Conservation (phyloP, 2,888 invertebrate genomes). For the Drosophila diplacantha region DNA sequence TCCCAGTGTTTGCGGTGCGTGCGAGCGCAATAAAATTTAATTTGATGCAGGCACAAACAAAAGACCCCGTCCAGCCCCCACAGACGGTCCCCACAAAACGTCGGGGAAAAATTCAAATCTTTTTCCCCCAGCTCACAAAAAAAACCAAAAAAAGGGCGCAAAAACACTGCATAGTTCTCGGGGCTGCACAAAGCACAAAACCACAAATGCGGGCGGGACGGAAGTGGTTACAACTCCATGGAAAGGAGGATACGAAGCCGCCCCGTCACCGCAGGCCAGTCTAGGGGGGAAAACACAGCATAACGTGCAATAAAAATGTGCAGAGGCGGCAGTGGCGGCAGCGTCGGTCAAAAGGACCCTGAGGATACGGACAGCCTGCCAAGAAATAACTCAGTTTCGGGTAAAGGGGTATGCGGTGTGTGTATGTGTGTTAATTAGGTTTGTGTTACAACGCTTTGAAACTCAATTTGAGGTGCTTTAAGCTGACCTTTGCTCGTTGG, state of each 20-base stretch:
- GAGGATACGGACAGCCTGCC: slow-evolving; percentile 17
- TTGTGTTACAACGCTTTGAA: slow-evolving; percentile 29
- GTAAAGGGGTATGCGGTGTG: slow-evolving; percentile 19
- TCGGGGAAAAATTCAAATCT: slow-evolving; percentile 34
- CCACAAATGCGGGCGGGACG: slow-evolving; percentile 60
- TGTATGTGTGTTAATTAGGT: slow-evolving; percentile 58
- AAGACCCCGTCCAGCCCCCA: slow-evolving; percentile 6
- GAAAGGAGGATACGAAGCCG: slow-evolving; percentile 35
- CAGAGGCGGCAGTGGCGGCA: slow-evolving; percentile 23
- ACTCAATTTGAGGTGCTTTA: slow-evolving; percentile 41
- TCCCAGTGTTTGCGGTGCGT: slow-evolving; percentile 42
- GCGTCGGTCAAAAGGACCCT: slow-evolving; percentile 31
- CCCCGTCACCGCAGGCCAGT: slow-evolving; percentile 34
- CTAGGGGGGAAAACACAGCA: slow-evolving; percentile 44
- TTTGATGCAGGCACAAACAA: slow-evolving; percentile 49
- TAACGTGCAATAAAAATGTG: slow-evolving; percentile 65
- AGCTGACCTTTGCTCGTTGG: slow-evolving; percentile 55
- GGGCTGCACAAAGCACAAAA: slow-evolving; percentile 45
- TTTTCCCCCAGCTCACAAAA: slow-evolving; percentile 12
- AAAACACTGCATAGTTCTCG: slow-evolving; percentile 60
- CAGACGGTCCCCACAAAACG: slow-evolving; percentile 1
- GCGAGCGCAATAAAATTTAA: slow-evolving; percentile 60
- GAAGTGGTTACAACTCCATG: slow-evolving; percentile 53
- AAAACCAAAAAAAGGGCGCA: slow-evolving; percentile 15
- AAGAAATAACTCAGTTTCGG: slow-evolving; percentile 27